Conservation (phyloP, 2,113 vertebrate species). For the Gavialis gangeticus region DNA sequence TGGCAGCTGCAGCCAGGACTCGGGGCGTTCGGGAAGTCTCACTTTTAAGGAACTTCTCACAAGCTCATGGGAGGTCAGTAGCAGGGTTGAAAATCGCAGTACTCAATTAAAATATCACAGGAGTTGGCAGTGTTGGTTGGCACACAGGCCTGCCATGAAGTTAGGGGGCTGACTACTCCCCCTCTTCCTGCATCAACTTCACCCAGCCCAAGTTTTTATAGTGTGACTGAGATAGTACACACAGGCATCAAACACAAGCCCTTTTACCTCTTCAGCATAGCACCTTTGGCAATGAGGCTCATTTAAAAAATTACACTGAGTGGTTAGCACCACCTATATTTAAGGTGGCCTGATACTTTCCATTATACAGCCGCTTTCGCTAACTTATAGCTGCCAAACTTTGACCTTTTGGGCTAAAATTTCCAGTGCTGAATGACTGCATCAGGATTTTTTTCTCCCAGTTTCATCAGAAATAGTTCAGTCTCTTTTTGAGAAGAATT, state of each 20-base stretch:
- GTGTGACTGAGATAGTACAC: neutral
- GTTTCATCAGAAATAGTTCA: neutral
- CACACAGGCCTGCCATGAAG: neutral
- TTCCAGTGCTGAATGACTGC: neutral
- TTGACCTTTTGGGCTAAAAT: neutral
- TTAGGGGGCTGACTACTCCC: neutral
- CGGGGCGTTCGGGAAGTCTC: neutral
- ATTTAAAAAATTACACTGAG: neutral
- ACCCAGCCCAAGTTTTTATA: neutral
- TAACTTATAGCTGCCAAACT: neutral
- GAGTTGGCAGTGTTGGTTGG: neutral
- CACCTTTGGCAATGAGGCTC: neutral
- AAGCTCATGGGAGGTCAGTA: neutral
- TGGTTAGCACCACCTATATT: neutral
- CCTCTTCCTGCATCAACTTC: neutral
- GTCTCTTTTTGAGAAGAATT: neutral
- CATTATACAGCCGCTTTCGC: neutral
- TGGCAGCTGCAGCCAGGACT: neutral
- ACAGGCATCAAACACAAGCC: neutral
- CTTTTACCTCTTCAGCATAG: neutral
- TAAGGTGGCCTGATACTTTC: neutral
- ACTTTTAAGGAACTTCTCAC: neutral
- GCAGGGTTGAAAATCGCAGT: neutral
- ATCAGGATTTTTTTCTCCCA: neutral
- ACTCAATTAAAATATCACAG: neutral